These are phyloP conservation scores for Linnaemya vulpina DNA, from an alignment of 2,888 invertebrate genomes.

Conservation along the genomic window DNA sequence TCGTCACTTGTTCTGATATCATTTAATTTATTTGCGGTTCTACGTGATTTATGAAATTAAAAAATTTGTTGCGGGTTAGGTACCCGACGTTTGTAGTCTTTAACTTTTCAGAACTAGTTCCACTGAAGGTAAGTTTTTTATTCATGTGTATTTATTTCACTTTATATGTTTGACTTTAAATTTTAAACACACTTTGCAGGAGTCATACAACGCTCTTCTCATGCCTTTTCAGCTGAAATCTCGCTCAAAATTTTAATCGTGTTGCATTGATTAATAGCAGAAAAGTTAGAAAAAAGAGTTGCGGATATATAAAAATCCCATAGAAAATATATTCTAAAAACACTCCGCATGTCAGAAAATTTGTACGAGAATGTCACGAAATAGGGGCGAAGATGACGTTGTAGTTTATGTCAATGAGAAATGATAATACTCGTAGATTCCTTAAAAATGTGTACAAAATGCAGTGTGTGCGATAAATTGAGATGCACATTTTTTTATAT, in stretches of 20 bases:
- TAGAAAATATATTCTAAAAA: slow-evolving; percentile 39
- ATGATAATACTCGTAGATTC: slow-evolving; percentile 1
- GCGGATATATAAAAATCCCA: slow-evolving; percentile 12
- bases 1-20: too few species aligned
- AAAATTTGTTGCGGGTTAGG: too few species aligned
- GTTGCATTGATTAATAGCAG: slow-evolving; percentile 68
- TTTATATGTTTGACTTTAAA: too few species aligned
- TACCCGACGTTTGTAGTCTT: too few species aligned
- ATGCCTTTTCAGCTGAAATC: slow-evolving; percentile 2
- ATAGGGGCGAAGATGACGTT: not conserved
- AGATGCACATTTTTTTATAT: too few species aligned
- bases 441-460: not conserved
- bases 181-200: too few species aligned
- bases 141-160: too few species aligned
- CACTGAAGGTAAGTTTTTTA: too few species aligned
- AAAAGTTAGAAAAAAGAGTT: slow-evolving; percentile 41
- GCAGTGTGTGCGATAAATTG: not conserved
- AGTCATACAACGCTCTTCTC: not conserved
- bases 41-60: too few species aligned
- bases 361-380: slow-evolving; percentile 53
- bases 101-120: too few species aligned
- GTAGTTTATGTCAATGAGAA: not conserved
- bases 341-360: slow-evolving; percentile 67
- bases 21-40: too few species aligned
- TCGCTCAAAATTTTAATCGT: slow-evolving; percentile 57